Evolutionary conservation across 2,113 vertebrate species (phyloP).

Genomic region (Ctenodactylus gundi): DNA sequence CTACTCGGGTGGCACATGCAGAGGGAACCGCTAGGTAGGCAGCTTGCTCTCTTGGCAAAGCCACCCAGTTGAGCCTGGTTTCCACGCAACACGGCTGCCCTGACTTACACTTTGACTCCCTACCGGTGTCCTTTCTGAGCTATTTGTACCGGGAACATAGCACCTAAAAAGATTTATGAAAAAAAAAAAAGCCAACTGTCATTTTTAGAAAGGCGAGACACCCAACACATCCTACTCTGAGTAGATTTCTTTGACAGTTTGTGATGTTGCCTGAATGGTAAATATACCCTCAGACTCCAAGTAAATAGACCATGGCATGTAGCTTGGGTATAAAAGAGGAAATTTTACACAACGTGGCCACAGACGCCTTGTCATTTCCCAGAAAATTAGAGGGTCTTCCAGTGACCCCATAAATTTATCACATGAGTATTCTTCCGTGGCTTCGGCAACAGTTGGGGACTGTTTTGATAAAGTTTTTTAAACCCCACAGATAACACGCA

Average conservation of each 20-base stretch:
- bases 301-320: conserved; percentile 76
- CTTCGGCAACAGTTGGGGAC: conserved; percentile 66
- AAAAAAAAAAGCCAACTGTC: conserved; percentile 55
- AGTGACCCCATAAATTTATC: conserved; percentile 74
- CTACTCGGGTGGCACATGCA: background rate
- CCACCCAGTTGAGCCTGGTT: background rate
- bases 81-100: conserved; percentile 59
- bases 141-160: conserved; percentile 76
- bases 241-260: conserved; percentile 74
- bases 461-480: conserved; percentile 62
- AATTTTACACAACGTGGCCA: conserved; percentile 79
- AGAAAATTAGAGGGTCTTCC: conserved; percentile 82
- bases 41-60: conserved; percentile 6
- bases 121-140: conserved; percentile 62
- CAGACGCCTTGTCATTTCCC: conserved; percentile 80
- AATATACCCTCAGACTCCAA: conserved; percentile 77
- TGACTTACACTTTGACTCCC: conserved; percentile 76
- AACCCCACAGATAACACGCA: conserved; percentile 57
- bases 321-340: conserved; percentile 78
- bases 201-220: conserved; percentile 79
- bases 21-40: background rate
- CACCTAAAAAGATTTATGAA: conserved; percentile 65
- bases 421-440: conserved; percentile 66
- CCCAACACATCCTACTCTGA: conserved; percentile 74
- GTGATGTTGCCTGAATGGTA: conserved; percentile 75